These are phyloP conservation scores for Ceratosolen fusciceps DNA, from an alignment of 1,140 invertebrate species.

Conservation along the genomic window DNA sequence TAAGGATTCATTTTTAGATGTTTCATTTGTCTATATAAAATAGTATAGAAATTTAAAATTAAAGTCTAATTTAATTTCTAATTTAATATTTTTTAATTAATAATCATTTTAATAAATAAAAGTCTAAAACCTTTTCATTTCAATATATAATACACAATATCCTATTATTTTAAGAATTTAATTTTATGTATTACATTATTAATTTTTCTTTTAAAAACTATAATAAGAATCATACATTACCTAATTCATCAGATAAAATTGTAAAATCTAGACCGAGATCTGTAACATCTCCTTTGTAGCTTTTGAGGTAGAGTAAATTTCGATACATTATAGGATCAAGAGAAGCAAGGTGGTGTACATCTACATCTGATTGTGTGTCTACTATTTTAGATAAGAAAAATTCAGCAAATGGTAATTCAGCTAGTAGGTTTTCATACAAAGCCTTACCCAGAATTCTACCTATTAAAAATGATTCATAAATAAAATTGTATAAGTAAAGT, in stretches of 20 bases:
- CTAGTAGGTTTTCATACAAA: constrained; percentile 94
- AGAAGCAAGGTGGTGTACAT: constrained; percentile 94
- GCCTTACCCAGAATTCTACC: constrained; percentile 96
- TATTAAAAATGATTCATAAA: not conserved
- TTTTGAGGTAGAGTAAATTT: constrained; percentile 90
- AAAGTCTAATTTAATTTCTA: too few relatives aligned
- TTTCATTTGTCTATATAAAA: too few relatives aligned
- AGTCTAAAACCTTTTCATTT: too few relatives aligned
- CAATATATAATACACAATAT: too few relatives aligned
- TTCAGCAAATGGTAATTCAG: constrained; percentile 93
- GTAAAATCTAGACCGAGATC: constrained; percentile 95
- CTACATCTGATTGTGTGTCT: constrained; percentile 84
- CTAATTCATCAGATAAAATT: constrained; percentile 87
- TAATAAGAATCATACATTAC: constrained; percentile 24
- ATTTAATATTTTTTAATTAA: too few relatives aligned
- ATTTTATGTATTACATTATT: too few relatives aligned
- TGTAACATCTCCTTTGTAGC: constrained; percentile 83
- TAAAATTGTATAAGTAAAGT: too few relatives aligned
- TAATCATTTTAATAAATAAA: too few relatives aligned
- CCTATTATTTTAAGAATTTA: too few relatives aligned
- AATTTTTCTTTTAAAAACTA: too few relatives aligned
- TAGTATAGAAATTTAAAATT: too few relatives aligned
- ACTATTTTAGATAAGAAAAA: constrained; percentile 93
- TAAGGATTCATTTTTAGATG: too few relatives aligned
- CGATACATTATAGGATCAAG: constrained; percentile 93